phyloP scores from a whole-genome alignment of 2,888 invertebrate genomes.

The Agriopis aurantiaria region DNA sequence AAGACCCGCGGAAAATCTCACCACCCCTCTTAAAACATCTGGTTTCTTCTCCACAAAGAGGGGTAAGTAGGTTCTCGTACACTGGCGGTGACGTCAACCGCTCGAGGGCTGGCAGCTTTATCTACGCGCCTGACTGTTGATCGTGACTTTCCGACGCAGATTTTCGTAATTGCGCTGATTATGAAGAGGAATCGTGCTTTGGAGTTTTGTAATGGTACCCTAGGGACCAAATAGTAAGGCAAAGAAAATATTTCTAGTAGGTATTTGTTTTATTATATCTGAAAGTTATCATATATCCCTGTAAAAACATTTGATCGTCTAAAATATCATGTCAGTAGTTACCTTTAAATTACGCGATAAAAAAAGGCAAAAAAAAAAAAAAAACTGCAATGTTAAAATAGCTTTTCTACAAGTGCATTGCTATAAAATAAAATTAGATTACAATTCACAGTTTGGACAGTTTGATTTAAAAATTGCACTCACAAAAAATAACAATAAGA shows the following conservation, averaged over 20 bases:
- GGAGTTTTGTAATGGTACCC: conserved; percentile 52
- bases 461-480: too few relatives aligned
- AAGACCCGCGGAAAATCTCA: conserved; percentile 53
- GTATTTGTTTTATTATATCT: neutral
- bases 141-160: conserved; percentile 83
- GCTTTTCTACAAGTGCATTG: too few relatives aligned
- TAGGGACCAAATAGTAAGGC: conserved; percentile 47
- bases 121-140: conserved; percentile 79
- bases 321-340: neutral
- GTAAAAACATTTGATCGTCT: neutral
- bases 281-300: neutral
- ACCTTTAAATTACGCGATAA: neutral
- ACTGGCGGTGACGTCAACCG: conserved; percentile 63
- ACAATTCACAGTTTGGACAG: too few relatives aligned
- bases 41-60: conserved; percentile 30
- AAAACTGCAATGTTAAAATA: too few relatives aligned
- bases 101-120: conserved; percentile 80
- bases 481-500: too few relatives aligned
- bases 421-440: too few relatives aligned
- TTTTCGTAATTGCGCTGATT: conserved; percentile 84
- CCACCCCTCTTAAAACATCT: conserved; percentile 24
- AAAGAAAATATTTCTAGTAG: conserved; percentile 38
- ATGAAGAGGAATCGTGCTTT: conserved; percentile 72
- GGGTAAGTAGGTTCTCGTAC: conserved; percentile 54
- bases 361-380: too few relatives aligned